These are phyloP conservation scores for Ovis aries DNA, from an alignment of 2,113 vertebrate species.

Conservation along the genomic window ARS-UI_Ramb_v3.0 NC_056069.1:57135001-57135500, in stretches of 20 bases:
- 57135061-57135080: not conserved
- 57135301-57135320: not conserved
- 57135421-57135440: not conserved
- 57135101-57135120: rapidly evolving
- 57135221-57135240: not conserved
- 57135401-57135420: not conserved
- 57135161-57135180: not conserved
- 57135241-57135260: not conserved
- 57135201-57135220: not conserved
- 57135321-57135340: not conserved
- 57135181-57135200: not conserved
- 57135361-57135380: not conserved
- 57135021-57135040: not conserved
- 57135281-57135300: not conserved
- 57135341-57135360: not conserved
- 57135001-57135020: not conserved
- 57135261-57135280: not conserved
- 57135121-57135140: not conserved
- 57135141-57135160: not conserved
- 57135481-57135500: not conserved
- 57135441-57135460: not conserved
- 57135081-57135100: not conserved
- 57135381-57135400: not conserved
- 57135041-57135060: not conserved
- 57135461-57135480: not conserved